Base-by-base conservation (phyloP, 2,888 invertebrate genomes). In the Microplitis deprimator region DNA sequence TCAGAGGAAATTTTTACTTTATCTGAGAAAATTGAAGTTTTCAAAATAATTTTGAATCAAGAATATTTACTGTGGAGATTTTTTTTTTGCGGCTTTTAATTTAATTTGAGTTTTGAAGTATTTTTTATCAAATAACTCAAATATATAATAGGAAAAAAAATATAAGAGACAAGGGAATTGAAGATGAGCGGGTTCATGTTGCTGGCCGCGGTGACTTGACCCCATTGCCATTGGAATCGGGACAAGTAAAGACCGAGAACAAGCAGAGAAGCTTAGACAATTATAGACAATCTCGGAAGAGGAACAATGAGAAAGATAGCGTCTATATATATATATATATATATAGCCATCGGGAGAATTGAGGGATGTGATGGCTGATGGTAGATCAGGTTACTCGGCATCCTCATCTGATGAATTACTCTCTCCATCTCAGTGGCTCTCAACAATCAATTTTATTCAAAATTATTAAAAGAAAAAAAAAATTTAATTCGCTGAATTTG, bases 341-440 rank as follows among this genome's bases (percentile, higher is more conserved):
- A 50, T 50, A n/a, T 68, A 41, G 38, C 67, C 17, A 64, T 20
- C 10, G 6, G 38, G 73, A 67, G 29, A 65, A 13, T 29, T 29
- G 38, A 65, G 81, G 82, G 80, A 78, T 77, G 79, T 76, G 77
- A 65, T 29, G 29, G 38, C 65, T 13, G 65, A 78, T 81, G 80
- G 80, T 73, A 82, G 84, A 85, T 87, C 87, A 83, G 84, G 86
- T 87, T 87, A 87, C 87, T 83, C 86, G 84, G 85, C 89, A 86
- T 88, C 87, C 86, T 88, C 87, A 86, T 82, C 81, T 81, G 84
- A 83, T 83, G 84, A 86, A 86, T 86, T 86, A 84, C 85, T 85
- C 86, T 83, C 82, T 83, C 80, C 80, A 82, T 82, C 82, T 78
- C 86, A 86, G 87, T 83, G 86, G 86, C 83, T 85, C 87, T 86